Conservation (phyloP, 2,888 invertebrate genomes). For the Ceraclea dissimilis region DNA sequence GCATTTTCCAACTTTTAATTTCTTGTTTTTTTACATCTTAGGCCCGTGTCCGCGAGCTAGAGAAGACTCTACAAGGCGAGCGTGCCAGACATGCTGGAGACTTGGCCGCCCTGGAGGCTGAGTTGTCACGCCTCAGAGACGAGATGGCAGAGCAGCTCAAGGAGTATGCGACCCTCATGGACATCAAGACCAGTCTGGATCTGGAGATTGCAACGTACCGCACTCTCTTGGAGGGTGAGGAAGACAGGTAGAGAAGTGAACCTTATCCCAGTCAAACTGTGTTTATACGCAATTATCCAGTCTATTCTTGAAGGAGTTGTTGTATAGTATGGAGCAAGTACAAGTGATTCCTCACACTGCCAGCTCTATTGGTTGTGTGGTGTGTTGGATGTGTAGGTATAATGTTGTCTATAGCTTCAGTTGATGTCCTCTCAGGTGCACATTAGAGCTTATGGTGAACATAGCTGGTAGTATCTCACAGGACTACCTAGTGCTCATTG, state of each 20-base stretch:
- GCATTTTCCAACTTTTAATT: no score
- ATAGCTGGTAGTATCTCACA: no score
- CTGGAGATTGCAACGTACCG: slow-evolving; percentile 85
- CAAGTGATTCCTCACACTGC: no score
- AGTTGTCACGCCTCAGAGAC: slow-evolving; percentile 68
- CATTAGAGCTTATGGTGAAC: no score
- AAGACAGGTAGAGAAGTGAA: no score
- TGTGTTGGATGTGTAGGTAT: no score
- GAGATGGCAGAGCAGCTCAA: slow-evolving; percentile 82
- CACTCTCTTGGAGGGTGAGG: slow-evolving; percentile 44
- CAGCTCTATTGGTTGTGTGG: not conserved
- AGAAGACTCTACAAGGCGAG: slow-evolving; percentile 73
- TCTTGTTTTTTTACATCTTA: not conserved
- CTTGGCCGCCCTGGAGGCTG: slow-evolving; percentile 67
- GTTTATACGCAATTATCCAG: no score
- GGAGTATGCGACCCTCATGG: slow-evolving; percentile 96
- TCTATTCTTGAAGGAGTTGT: no score
- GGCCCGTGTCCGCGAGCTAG: slow-evolving; percentile 69
- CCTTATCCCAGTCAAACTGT: not conserved
- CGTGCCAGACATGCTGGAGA: slow-evolving; percentile 70
- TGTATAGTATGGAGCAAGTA: no score
- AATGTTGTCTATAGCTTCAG: no score
- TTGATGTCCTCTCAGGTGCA: no score
- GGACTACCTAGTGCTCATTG: no score
- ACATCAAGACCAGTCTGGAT: slow-evolving; percentile 89